Conservation (phyloP, 2,113 vertebrate species). For the Chroicocephalus ridibundus region DNA sequence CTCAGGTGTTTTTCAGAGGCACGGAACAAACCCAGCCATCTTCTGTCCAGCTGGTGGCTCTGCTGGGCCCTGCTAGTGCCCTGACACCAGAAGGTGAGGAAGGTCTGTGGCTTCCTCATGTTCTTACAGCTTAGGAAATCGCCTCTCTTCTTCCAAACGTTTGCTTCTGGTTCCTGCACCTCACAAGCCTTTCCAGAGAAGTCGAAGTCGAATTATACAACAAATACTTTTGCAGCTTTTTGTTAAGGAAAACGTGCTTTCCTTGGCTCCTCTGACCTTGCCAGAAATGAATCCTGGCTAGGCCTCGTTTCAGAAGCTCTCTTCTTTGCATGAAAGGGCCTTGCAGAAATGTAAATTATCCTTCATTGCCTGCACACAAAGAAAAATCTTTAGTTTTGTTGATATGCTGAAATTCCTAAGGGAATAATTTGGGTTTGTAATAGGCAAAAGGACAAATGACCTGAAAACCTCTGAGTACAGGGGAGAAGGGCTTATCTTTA, state of each 20-base stretch:
- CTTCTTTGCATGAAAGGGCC: neutral
- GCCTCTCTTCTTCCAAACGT: neutral
- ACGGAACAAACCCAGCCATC: neutral
- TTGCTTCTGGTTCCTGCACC: neutral
- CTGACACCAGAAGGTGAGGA: neutral
- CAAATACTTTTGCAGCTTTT: neutral
- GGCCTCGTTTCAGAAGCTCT: neutral
- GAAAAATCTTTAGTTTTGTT: neutral
- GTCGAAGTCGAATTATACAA: neutral
- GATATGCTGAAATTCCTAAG: neutral
- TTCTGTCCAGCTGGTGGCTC: neutral
- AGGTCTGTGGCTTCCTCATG: neutral
- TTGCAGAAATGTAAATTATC: neutral
- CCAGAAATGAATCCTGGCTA: neutral
- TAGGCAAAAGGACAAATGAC: neutral
- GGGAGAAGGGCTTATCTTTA: neutral
- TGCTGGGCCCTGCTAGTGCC: accelerated
- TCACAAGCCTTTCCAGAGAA: neutral
- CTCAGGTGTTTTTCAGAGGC: neutral
- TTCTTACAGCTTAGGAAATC: neutral
- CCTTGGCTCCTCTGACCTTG: neutral
- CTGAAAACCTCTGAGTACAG: neutral
- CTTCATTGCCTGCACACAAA: neutral
- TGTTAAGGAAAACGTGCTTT: neutral
- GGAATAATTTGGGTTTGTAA: neutral